These are phyloP conservation scores for Lynx canadensis DNA, from an alignment of 2,113 vertebrate genomes.

Conservation along the genomic window DNA sequence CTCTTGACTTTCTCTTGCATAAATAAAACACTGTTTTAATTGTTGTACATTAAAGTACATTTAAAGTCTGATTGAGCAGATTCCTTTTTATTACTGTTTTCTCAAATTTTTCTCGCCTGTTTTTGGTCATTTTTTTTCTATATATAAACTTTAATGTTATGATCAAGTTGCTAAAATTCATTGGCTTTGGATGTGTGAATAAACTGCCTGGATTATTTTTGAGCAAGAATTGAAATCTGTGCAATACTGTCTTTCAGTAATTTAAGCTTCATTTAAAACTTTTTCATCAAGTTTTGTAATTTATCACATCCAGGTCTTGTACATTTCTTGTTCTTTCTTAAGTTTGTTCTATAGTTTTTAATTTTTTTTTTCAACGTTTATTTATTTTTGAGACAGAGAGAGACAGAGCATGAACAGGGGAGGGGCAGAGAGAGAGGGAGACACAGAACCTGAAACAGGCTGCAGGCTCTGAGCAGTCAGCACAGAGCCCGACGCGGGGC, in stretches of 20 bases:
- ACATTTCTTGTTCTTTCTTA: not conserved
- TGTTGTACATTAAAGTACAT: not conserved
- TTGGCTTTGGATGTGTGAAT: not conserved
- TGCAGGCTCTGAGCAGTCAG: no score
- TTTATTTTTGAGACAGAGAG: no score
- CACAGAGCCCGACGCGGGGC: no score
- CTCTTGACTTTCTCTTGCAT: not conserved
- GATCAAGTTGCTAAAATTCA: constrained; percentile 10
- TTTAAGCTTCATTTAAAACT: not conserved
- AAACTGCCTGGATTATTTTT: not conserved
- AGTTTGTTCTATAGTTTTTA: not conserved
- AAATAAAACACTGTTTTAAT: not conserved
- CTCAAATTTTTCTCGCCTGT: not conserved
- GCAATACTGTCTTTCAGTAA: not conserved
- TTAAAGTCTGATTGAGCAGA: constrained; percentile 11
- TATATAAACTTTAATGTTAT: constrained; percentile 7
- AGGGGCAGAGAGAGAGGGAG: no score
- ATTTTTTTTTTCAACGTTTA: no score
- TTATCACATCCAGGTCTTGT: not conserved
- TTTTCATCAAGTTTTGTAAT: not conserved
- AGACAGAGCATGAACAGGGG: no score
- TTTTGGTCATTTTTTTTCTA: not conserved
- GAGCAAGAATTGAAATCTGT: not conserved
- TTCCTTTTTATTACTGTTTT: constrained; percentile 5
- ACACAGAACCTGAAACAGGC: no score